Base-by-base conservation (phyloP, 1,140 invertebrate species). In the Liolophura sinensis region DNA sequence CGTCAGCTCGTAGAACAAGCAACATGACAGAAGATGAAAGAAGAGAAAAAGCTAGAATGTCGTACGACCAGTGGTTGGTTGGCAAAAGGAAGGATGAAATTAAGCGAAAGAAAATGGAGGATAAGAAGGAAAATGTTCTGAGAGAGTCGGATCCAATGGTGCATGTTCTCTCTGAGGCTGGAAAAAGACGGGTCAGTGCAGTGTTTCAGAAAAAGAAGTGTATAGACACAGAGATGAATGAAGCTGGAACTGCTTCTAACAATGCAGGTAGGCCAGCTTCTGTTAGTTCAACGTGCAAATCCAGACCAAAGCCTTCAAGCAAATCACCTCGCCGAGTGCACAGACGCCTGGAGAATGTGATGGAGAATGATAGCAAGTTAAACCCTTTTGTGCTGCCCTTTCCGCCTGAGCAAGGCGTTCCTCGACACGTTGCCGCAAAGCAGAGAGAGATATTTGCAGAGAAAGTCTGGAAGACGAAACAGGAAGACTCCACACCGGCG, bases 31-130 rank as follows among this genome's bases (percentile, higher is more conserved):
- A 71, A 3, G 63, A 58, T 9, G 56, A 57, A 31, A 5, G 47
- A 5, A 52, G 20, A 16, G 22, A 65, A 18, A 75, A 67, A 49
- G 52, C 60, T 25, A 64, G 76, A 60, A 72, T 78, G 67, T 77
- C 78, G 1, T 80, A 80, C 65, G 78, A 80, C 61, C 72, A 78
- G 18, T 80, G 76, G 78, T 47, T 80, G 14, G 47, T 72, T 48
- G 69, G 67, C 51, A 80, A 80, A 69, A 67, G 70, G 49, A 69
- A 73, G 59, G 69, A 77, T 60, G 76, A 77, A 55, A 52, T 59
- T 46, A 25, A 60, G 22, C 71, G 70, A 27, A 68, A 70, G 59
- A 73, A 67, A 65, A 69, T 73, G 50, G 46, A 67, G 22, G 60
- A 62, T n/a, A 54, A 54, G 31, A 40, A 40, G 31, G 31, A 40